Base-by-base conservation (phyloP, 1,140 invertebrate species). In the Psix sp. region DNA sequence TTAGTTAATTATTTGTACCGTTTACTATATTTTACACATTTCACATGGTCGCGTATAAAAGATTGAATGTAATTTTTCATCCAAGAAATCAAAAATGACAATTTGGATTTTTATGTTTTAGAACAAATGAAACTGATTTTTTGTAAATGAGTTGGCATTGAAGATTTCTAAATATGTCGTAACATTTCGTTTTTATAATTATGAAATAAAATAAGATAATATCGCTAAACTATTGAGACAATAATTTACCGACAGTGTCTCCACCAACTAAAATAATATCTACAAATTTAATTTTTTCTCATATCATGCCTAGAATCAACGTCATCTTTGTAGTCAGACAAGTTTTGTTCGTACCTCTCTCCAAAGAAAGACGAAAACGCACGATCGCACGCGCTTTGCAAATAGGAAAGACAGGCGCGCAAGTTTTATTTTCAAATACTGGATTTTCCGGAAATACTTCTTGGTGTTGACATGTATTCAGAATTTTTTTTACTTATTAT, bases 391-490 rank as follows among this genome's bases (percentile, higher is more conserved):
- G 57, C 62, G 39, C 65, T 74, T 76, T 68, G 73, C 77, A 54
- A 77, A 68, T 49, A 63, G 62, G 51, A 77, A 75, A 54, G 57
- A 65, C 68, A 68, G 51, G 60, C 68, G 68, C 57, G 40, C 45
- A 62, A 65, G 70, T 76, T 76, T 60, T 48, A 40, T 20, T 75
- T 39, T 45, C 48, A 45, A 70, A 78, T 76, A 78, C 76, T 56
- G 72, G 76, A 77, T 77, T 77, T 77, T 77, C 71, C 76, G 76
- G 76, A 77, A 74, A 77, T 72, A 68, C 72, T 45, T 51, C 72
- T 49, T 48, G 45, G 56, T 36, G 56, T 52, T 31, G 38, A n/a
- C n/a, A n/a, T n/a, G n/a, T n/a, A n/a, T n/a, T n/a, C n/a, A n/a
- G n/a, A n/a, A n/a, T n/a, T n/a, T n/a, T n/a, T n/a, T n/a, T n/a